A percentile compares a stretch with the other conserved stretches of the same genome.
Conservation (phyloP, 2,113 vertebrate genomes). For the Amazona vittata region DNA sequence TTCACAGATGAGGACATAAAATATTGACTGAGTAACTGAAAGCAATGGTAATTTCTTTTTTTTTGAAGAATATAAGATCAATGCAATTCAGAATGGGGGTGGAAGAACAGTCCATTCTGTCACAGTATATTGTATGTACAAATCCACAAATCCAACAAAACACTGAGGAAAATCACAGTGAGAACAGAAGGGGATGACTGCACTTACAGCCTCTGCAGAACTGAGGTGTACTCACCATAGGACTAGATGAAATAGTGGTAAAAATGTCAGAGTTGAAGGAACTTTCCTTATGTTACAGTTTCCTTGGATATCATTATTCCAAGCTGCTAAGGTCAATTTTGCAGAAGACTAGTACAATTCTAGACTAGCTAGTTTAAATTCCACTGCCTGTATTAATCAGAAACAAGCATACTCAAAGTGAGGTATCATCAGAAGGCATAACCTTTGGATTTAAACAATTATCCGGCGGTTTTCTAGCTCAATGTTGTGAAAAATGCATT, state of each 20-base stretch:
- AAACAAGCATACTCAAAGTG: background rate
- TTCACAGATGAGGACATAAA: background rate
- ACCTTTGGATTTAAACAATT: background rate
- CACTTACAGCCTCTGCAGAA: background rate
- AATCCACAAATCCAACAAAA: background rate
- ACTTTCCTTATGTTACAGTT: background rate
- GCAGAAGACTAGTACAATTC: background rate
- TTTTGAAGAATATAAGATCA: background rate
- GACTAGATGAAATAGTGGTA: background rate
- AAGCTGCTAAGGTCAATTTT: background rate
- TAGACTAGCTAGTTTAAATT: background rate
- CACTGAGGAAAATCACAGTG: background rate
- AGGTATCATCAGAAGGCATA: background rate
- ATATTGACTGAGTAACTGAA: background rate
- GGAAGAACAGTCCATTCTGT: background rate
- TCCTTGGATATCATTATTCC: background rate
- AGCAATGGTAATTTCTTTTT: background rate
- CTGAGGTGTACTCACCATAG: background rate
- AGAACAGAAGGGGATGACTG: background rate
- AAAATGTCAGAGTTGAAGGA: background rate
- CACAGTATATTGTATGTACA: background rate
- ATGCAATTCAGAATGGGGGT: background rate
- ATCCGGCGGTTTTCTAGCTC: background rate
- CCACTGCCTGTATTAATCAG: background rate
- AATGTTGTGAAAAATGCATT: background rate